Base-by-base conservation (phyloP, 2,797 vertebrate genomes). In the Mormyrops attenuatus region DNA sequence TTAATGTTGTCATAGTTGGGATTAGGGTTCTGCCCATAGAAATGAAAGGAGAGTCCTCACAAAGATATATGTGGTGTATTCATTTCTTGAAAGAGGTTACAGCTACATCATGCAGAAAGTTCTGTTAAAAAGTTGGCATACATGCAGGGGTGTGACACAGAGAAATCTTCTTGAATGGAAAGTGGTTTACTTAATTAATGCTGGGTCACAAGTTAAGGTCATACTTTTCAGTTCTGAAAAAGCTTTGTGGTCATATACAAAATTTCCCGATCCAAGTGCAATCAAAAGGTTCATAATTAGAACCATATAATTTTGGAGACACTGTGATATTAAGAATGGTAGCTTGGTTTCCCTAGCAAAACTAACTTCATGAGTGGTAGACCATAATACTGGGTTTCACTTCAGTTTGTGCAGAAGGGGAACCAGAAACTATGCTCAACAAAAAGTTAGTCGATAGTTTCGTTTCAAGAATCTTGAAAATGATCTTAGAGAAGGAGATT, bases 301-400 rank as follows among this genome's bases (percentile, higher is more conserved):
- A 95, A 96, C 89, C 95, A 92, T 96, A 93, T 95, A 92, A 96
- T 96, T 96, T 95, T 93, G 63, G 93, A 92, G 93, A 94, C 95
- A 94, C 95, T 94, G 94, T 94, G 93, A 95, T 96, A 95, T 96
- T 96, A 94, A 95, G 95, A 93, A 95, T 94, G 95, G 95, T 95
- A 95, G 94, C 92, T 95, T 90, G 96, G 95, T 95, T 96, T 95
- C 94, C 94, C 92, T 93, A 95, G 95, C 94, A 93, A 96, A 96
- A 95, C 94, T 95, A 94, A 96, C 95, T 95, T 95, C 92, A 95
- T 93, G 92, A 93, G 95, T 89, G 93, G 94, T 95, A 94, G 93
- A 96, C 95, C 95, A 96, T 96, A 96, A 96, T 96, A 95, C 93
- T 85, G 93, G 94, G 94, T 93, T 95, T 90, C 89, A 90, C 80